Percentiles rank a stretch among this genome's conserved stretches.
phyloP scores from a whole-genome alignment of 2,797 vertebrate genomes.

The Petrocephalus sullivani region DNA sequence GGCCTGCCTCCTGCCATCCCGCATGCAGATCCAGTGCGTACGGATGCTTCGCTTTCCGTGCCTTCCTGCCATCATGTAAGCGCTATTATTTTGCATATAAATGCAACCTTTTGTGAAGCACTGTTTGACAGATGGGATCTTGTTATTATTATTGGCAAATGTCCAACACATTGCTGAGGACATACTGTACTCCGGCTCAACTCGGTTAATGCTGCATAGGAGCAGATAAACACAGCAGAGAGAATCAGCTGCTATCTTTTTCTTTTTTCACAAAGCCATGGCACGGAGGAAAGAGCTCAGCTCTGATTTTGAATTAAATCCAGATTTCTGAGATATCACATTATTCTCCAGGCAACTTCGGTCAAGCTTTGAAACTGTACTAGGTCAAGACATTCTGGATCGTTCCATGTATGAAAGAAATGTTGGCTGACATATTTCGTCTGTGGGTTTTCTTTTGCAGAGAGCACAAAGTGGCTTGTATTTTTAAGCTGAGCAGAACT shows the following conservation, averaged over 20 bases:
- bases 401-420: neutral
- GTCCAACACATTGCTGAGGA: constrained; percentile 32
- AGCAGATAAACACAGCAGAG: neutral
- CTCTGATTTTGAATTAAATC: neutral
- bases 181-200: constrained; percentile 33
- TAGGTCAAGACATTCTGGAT: neutral
- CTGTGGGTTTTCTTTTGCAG: neutral
- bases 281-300: neutral
- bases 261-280: neutral
- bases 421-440: neutral
- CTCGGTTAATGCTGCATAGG: constrained; percentile 6
- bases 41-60: constrained; percentile 25
- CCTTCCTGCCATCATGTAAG: constrained; percentile 22
- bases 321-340: neutral
- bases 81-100: constrained; percentile 33
- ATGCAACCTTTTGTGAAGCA: constrained; percentile 29
- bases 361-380: neutral
- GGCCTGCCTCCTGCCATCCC: neutral
- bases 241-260: neutral
- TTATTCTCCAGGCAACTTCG: neutral
- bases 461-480: neutral
- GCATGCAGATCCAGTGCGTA: neutral
- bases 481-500: neutral
- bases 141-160: constrained; percentile 37
- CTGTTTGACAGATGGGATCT: constrained; percentile 41